Conservation (phyloP, 2,113 vertebrate species). For the Ptilorrhoa leucosticta region DNA sequence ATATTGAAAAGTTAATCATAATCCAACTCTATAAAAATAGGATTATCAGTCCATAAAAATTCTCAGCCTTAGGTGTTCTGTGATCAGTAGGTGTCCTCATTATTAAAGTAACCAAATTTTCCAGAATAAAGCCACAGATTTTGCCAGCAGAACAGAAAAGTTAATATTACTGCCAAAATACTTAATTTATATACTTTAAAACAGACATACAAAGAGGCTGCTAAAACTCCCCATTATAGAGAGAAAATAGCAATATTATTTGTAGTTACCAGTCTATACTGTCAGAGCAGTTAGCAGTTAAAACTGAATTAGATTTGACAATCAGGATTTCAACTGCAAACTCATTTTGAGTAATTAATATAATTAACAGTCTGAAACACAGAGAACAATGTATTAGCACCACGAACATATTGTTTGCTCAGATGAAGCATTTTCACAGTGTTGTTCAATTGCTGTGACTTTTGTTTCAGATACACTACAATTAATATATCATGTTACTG, state of each 20-base stretch:
- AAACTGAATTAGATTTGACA: constrained; percentile 38
- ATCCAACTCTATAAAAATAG: neutral
- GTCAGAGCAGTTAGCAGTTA: neutral
- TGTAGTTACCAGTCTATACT: neutral
- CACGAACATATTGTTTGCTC: constrained; percentile 23
- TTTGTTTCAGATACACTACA: neutral
- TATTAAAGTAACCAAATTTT: neutral
- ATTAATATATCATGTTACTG: neutral
- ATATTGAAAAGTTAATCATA: neutral
- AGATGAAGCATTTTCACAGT: constrained; percentile 22
- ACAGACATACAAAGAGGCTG: neutral
- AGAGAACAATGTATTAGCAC: constrained; percentile 16
- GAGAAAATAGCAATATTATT: neutral
- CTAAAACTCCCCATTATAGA: neutral
- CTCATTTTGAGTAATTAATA: constrained; percentile 43
- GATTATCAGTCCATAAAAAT: neutral
- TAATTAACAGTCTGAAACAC: constrained; percentile 44
- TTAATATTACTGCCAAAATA: neutral
- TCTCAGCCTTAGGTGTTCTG: neutral
- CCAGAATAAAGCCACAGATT: neutral
- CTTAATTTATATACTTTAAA: neutral
- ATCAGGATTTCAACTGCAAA: constrained; percentile 28
- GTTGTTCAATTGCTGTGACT: constrained; percentile 30
- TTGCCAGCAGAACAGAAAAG: neutral
- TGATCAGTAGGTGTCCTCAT: neutral